phyloP scores from a whole-genome alignment of 2,113 vertebrate genomes.

The Acinonyx jubatus region DNA sequence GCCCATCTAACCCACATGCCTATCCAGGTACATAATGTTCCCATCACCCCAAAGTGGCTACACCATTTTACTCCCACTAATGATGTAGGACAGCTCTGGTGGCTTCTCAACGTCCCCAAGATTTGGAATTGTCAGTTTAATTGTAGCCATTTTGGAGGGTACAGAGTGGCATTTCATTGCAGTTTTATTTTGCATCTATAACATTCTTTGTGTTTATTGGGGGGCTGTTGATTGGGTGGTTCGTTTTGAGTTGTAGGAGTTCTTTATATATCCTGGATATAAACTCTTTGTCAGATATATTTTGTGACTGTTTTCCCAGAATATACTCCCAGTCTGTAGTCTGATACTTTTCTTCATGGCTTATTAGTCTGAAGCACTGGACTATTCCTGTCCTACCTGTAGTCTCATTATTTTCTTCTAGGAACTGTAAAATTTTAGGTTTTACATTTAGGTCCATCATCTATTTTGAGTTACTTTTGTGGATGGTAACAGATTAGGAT shows the following conservation, averaged over 20 bases:
- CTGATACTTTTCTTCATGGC: background rate
- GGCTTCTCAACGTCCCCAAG: background rate
- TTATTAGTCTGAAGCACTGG: background rate
- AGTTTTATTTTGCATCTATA: background rate
- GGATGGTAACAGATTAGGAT: background rate
- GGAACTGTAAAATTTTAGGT: background rate
- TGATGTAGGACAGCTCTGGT: background rate
- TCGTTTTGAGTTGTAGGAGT: background rate
- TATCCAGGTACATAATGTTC: background rate
- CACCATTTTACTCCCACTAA: background rate
- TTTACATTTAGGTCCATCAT: background rate
- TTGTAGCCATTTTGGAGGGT: background rate
- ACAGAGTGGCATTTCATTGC: background rate
- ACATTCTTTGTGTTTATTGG: background rate
- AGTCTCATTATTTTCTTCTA: background rate
- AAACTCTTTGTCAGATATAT: background rate
- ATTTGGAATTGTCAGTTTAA: background rate
- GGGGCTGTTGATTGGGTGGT: background rate
- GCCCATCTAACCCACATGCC: background rate
- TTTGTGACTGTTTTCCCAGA: background rate
- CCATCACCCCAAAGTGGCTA: background rate
- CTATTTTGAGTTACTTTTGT: background rate
- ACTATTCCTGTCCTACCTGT: background rate
- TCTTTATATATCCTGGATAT: background rate
- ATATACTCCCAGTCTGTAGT: background rate